Percentiles rank a stretch among this genome's conserved stretches.
Evolutionary conservation across 2,113 vertebrate species (phyloP).

Genomic region (Nerophis ophidion): DNA sequence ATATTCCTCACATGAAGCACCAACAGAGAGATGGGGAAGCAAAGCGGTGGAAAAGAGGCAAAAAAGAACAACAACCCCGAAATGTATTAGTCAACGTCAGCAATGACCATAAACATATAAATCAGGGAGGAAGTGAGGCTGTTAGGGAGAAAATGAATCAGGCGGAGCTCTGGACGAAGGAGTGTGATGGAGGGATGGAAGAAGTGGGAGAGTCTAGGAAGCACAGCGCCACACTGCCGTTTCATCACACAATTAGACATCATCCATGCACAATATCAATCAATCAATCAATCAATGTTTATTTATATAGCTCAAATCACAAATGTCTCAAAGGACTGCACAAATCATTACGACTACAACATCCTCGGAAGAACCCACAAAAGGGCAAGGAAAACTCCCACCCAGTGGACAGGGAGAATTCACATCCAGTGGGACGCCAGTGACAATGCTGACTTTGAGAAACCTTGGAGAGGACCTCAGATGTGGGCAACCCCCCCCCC

Average conservation of each 20-base stretch:
- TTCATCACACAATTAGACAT: constrained; percentile 32
- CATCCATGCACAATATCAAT: neutral
- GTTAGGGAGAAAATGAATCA: constrained; percentile 60
- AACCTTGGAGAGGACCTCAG: no score
- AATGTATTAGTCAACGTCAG: constrained; percentile 74
- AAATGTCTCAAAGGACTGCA: no score
- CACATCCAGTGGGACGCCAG: no score
- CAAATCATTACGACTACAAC: no score
- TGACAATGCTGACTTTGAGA: no score
- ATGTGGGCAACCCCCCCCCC: no score
- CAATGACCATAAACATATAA: constrained; percentile 78
- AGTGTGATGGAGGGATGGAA: constrained; percentile 1
- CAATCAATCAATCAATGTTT: no score
- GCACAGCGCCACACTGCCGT: constrained; percentile 28
- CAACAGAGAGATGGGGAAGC: constrained; percentile 46
- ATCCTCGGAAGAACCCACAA: no score
- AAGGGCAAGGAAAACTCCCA: no score
- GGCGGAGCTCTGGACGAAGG: constrained; percentile 30
- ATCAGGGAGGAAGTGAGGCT: constrained; percentile 61
- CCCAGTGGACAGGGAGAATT: no score
- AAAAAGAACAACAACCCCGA: constrained; percentile 33
- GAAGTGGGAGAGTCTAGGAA: constrained; percentile 31
- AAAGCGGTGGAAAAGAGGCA: neutral
- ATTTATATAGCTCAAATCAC: no score
- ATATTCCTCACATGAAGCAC: constrained; percentile 66